Evolutionary conservation across 2,888 invertebrate genomes (phyloP).

Genomic region (Luffia ferchaultella): DNA sequence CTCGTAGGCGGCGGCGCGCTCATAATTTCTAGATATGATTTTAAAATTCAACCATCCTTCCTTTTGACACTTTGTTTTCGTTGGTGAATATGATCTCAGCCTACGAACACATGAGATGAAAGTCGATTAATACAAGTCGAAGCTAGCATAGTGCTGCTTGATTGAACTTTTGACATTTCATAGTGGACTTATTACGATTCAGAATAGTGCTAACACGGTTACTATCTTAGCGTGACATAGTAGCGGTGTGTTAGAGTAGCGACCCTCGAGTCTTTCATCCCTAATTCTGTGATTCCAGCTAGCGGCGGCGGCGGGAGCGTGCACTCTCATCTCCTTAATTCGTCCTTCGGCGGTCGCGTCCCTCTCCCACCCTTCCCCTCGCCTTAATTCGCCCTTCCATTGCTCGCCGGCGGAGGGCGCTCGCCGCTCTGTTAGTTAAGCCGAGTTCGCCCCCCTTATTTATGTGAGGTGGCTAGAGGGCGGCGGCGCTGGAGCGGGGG

Average conservation of each 20-base stretch:
- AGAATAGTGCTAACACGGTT: too few species aligned
- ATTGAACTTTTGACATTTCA: too few species aligned
- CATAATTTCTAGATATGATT: slow-evolving; percentile 14
- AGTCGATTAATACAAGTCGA: too few species aligned
- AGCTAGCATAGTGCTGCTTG: too few species aligned
- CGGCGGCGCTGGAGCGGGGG: slow-evolving; percentile 29
- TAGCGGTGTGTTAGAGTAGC: too few species aligned
- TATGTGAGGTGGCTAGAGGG: slow-evolving; percentile 33
- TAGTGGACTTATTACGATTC: too few species aligned
- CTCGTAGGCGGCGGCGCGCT: slow-evolving; percentile 26
- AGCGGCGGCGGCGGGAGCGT: slow-evolving; percentile 59
- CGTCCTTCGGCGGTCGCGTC: slow-evolving; percentile 64
- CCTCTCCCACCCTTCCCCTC: slow-evolving; percentile 15
- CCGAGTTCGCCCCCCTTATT: slow-evolving; percentile 60
- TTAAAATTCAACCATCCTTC: slow-evolving; percentile 11
- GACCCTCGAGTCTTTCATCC: slow-evolving; percentile 21
- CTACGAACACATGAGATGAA: too few species aligned
- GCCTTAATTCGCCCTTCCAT: slow-evolving; percentile 48
- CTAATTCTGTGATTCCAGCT: slow-evolving; percentile 50
- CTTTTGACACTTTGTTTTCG: slow-evolving; percentile 6
- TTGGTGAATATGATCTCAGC: too few species aligned
- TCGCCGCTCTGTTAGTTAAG: slow-evolving; percentile 52
- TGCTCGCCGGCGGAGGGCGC: slow-evolving; percentile 38
- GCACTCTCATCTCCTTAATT: slow-evolving; percentile 67
- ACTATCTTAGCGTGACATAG: too few species aligned